Percentiles rank a stretch among this genome's conserved stretches.
Evolutionary conservation across 2,113 vertebrate species (phyloP).

Genomic region (Callipepla squamata): DNA sequence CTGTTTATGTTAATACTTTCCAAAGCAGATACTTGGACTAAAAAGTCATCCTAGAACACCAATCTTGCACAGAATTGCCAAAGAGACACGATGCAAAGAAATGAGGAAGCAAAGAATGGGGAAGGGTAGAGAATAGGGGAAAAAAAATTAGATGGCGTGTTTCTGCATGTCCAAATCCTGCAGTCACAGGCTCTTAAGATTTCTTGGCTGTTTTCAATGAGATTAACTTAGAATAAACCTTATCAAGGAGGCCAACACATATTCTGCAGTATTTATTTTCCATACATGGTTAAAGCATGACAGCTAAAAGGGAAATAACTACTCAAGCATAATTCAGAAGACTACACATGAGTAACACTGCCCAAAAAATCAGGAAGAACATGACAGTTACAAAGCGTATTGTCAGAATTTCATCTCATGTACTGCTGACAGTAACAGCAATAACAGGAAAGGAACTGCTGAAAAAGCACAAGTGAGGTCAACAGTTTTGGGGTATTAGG

Average conservation of each 20-base stretch:
- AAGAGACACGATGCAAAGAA: background rate
- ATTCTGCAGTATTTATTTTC: background rate
- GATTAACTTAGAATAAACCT: background rate
- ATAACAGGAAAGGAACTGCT: conserved; percentile 43
- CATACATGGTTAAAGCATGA: background rate
- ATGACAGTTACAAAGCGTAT: background rate
- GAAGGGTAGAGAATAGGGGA: background rate
- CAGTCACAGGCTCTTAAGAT: background rate
- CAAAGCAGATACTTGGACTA: background rate
- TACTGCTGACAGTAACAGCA: conserved; percentile 9
- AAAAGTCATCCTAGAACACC: background rate
- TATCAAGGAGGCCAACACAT: background rate
- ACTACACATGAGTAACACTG: background rate
- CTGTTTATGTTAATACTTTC: background rate
- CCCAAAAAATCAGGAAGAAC: conserved; percentile 29
- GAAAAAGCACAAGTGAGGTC: background rate
- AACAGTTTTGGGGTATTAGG: background rate
- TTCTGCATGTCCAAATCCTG: background rate
- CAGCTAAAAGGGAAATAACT: conserved; percentile 12
- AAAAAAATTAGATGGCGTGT: background rate
- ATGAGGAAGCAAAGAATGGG: conserved; percentile 17
- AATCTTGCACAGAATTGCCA: background rate
- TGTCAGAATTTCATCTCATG: background rate
- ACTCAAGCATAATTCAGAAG: background rate
- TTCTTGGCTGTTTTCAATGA: background rate